Base-by-base conservation (phyloP, 2,797 vertebrate genomes). In the Platyrinchus mystaceus region DNA sequence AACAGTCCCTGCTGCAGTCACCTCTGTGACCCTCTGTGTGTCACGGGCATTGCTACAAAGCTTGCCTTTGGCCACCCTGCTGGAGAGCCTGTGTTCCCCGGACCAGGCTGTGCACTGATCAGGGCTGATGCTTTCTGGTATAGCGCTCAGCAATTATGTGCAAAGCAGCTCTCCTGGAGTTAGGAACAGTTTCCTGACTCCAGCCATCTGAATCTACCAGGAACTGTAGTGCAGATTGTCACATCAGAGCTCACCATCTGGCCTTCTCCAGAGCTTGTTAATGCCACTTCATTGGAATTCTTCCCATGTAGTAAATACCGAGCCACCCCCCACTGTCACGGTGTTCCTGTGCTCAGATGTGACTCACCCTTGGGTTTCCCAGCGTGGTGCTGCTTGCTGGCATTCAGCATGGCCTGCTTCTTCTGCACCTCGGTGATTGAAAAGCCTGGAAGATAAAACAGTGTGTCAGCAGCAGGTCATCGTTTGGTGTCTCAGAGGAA, bases 321-420 rank as follows among this genome's bases (percentile, higher is more conserved):
- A 83, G 9, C 32, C 49, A 41, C 2, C 17, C 23, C 18, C 41
- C 8, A 2, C 14, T 46, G 8, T 19, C 46, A 24, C 32, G 43
- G 34, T 21, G 3, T 14, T 30, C 44, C 2, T 9, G 8, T 28
- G 30, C 8, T 67, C 36, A 86, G 53, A 15, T 20, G 32, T 30
- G 24, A 96, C 95, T 95, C 97, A 99, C 99, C 98, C 98, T 99
- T 99, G 84, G 99, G 98, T 97, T 99, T 99, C 86, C 98, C 98
- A 28, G 97, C 94, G 17, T 98, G 98, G 89, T 98, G 98, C 94
- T 98, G 98, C 97, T 99, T 99, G 96, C 98, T 98, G 92, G 98
- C 99, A 10, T 99, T 99, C 92, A 99, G 90, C 99, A 99, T 99
- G 49, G 99, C 99, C 97, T 99, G 99, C 95, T 99, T 99, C 97